phyloP scores from a whole-genome alignment of 2,888 invertebrate species.

The Steromphala cineraria region DNA sequence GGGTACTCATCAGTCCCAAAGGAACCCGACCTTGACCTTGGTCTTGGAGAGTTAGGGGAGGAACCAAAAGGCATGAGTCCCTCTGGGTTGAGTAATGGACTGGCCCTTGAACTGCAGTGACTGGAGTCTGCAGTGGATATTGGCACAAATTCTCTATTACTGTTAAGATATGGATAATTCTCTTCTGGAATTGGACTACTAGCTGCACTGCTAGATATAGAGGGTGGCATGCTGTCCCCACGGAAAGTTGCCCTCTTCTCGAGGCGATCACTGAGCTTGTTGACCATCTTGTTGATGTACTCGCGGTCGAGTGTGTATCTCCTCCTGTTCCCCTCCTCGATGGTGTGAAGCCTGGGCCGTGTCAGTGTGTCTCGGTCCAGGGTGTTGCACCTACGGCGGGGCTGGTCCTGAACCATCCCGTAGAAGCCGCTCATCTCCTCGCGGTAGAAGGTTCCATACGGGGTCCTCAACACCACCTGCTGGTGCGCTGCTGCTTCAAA shows the following conservation, averaged over 20 bases:
- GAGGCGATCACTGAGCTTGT: conserved; percentile 57
- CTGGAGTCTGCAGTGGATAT: conserved; percentile 58
- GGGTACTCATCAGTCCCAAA: conserved; percentile 58
- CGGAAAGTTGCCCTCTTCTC: conserved; percentile 55
- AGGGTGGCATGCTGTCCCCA: conserved; percentile 64
- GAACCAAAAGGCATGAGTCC: conserved; percentile 53
- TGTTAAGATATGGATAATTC: conserved; percentile 45
- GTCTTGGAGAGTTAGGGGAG: conserved; percentile 41
- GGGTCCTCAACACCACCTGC: conserved; percentile 65
- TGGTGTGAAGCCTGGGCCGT: conserved; percentile 63
- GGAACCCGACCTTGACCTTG: conserved; percentile 63
- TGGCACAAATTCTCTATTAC: conserved; percentile 58
- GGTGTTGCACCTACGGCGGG: conserved; percentile 65
- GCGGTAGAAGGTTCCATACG: conserved; percentile 67
- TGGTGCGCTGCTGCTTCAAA: conserved; percentile 47
- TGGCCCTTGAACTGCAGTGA: conserved; percentile 53
- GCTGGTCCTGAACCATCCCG: conserved; percentile 60
- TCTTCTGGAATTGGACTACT: conserved; percentile 68
- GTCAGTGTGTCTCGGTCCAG: conserved; percentile 64
- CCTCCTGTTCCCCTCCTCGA: conserved; percentile 63
- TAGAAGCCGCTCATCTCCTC: conserved; percentile 63
- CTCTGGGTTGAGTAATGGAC: conserved; percentile 54
- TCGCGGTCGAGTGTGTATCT: conserved; percentile 66
- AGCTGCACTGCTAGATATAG: conserved; percentile 60
- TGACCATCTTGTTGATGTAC: conserved; percentile 65